Evolutionary conservation across 2,113 vertebrate genomes (phyloP), one percentile per base, ranked within the genome.

Genomic region (Ctenomys sociabilis): DNA sequence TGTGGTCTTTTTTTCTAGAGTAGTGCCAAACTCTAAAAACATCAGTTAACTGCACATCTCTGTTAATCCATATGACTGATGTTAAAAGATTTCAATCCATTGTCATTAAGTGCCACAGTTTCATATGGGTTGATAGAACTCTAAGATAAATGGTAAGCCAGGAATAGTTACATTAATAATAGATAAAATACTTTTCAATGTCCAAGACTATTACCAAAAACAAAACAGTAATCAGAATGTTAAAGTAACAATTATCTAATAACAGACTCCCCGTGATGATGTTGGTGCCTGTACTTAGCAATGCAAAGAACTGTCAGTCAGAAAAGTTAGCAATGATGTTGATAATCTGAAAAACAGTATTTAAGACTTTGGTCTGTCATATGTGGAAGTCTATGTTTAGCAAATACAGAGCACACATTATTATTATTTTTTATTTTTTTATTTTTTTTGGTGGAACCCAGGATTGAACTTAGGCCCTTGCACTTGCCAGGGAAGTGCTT

Each of bases 21-120:
- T 84, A 82, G 84, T 30, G 10, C 61, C 64, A 73, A 52, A 73
- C 91, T 96, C 35, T 43, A 88, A 92, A 64, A 96, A 72, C 6
- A 49, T 72, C 37, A 7, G 8, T 78, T 75, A 11, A 30, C 0
- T 57, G 0, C 26, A 73, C 0, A 59, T 32, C 21, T 85, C 66
- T 88, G 17, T 35, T 68, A 90, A 57, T 22, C 5, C 5, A 43
- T 32, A 32, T 87, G 57, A 88, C 30, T 66, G 24, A n/a, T 11
- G 43, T 10, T 68, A 66, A 93, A 89, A 83, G 52, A 73, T 66
- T 90, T 80, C 30, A 52, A 91, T 61, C 45, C 45, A 77, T 80
- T 91, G 26, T 63, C 52, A 63, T 94, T 88, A 77, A 90, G 77
- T 6, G 10, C 57, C 45, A 84, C 10, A 45, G 8, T 61, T 70